Evolutionary conservation across 2,113 vertebrate genomes (phyloP).

Genomic region (Xiphophorus maculatus): DNA sequence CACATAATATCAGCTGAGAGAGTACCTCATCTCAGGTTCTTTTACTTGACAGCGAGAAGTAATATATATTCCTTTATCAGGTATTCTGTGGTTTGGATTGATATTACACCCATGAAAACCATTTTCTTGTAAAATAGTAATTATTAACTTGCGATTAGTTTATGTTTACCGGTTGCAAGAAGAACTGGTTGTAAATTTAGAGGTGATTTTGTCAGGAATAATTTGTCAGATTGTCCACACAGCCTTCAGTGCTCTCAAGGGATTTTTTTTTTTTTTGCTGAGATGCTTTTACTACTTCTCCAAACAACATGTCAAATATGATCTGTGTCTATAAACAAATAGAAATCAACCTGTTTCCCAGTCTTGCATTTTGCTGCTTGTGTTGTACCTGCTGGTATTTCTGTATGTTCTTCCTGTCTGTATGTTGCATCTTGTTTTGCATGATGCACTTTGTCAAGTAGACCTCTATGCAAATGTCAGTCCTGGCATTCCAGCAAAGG

Average conservation of each 20-base stretch:
- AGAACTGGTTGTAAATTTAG: neutral
- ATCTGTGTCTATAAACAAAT: neutral
- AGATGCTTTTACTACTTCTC: conserved; percentile 4
- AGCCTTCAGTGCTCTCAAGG: neutral
- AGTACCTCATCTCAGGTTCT: conserved; percentile 29
- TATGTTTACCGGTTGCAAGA: neutral
- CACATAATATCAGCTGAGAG: conserved; percentile 9
- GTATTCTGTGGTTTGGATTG: conserved; percentile 3
- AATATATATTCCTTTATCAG: conserved; percentile 35
- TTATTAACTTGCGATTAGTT: neutral
- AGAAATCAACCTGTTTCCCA: conserved; percentile 8
- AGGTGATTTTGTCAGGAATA: neutral
- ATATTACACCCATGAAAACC: neutral
- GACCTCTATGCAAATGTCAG: conserved; percentile 67
- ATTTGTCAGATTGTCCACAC: conserved; percentile 5
- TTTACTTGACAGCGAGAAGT: conserved; percentile 7
- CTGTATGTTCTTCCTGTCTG: conserved; percentile 23
- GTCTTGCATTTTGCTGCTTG: neutral
- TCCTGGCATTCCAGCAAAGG: conserved; percentile 58
- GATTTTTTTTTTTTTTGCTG: neutral
- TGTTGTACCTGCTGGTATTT: conserved; percentile 17
- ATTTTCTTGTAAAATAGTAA: conserved; percentile 1
- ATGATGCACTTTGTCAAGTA: conserved; percentile 39
- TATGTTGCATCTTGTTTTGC: conserved; percentile 33
- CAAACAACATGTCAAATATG: conserved; percentile 9